Evolutionary conservation across 2,113 vertebrate species (phyloP).

Genomic region (Dascyllus trimaculatus): DNA sequence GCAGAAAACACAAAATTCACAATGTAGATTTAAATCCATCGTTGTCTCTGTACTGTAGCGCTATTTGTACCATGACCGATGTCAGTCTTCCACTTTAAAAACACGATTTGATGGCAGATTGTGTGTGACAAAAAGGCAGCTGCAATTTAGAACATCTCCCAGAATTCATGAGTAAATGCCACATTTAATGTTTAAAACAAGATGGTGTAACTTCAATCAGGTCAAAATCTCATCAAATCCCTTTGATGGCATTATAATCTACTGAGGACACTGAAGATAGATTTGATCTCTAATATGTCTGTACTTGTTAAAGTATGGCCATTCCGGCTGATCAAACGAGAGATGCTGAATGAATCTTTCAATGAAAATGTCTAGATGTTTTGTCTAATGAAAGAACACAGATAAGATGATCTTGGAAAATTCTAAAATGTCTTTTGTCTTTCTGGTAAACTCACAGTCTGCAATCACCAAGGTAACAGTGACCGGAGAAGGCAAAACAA

Average conservation of each 20-base stretch:
- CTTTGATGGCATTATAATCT: neutral
- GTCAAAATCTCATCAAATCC: constrained; percentile 27
- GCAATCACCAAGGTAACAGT: neutral
- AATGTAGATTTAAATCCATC: no score
- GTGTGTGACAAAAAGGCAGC: neutral
- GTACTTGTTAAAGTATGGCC: neutral
- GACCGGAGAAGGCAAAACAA: neutral
- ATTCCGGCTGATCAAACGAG: neutral
- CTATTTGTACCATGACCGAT: neutral
- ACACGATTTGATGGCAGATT: neutral
- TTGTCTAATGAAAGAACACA: neutral
- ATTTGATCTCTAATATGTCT: neutral
- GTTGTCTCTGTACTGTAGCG: neutral
- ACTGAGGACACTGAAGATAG: neutral
- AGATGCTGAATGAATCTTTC: neutral
- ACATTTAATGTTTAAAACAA: constrained; percentile 6
- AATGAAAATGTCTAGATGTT: neutral
- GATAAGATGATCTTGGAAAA: neutral
- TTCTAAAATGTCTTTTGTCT: neutral
- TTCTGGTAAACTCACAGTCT: neutral
- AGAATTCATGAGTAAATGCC: constrained; percentile 12
- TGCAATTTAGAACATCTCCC: neutral
- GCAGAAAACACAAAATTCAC: neutral
- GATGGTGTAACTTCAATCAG: constrained; percentile 6
- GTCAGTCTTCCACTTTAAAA: neutral